phyloP scores from a whole-genome alignment of 2,113 vertebrate species.

The Tachuris rubrigastra region DNA sequence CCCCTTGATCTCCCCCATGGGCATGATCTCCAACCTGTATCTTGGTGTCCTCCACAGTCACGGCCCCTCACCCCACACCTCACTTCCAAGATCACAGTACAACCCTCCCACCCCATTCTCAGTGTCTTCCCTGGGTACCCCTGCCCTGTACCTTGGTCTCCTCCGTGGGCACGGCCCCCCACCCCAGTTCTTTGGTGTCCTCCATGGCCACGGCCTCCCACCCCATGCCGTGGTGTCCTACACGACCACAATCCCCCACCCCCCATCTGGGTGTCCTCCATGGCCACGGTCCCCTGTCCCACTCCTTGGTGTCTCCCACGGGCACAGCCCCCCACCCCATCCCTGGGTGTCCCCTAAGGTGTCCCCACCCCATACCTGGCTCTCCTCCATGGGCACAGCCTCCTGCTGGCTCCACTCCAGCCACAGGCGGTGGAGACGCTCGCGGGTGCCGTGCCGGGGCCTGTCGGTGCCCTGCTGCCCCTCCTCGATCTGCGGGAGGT shows the following conservation, averaged over 20 bases:
- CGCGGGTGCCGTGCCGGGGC: conserved; percentile 24
- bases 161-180: background rate
- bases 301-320: too few species aligned
- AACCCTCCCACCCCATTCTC: background rate
- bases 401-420: conserved; percentile 72
- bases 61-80: background rate
- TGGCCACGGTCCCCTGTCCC: background rate
- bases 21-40: too few species aligned
- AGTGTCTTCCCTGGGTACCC: background rate
- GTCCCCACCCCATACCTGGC: fast-evolving
- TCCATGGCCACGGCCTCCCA: too few species aligned
- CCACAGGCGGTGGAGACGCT: conserved; percentile 79
- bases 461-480: conserved; percentile 54
- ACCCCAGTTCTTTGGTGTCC: background rate
- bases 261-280: background rate
- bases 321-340: background rate
- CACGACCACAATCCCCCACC: background rate
- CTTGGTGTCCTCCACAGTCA: too few species aligned
- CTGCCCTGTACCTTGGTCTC: background rate
- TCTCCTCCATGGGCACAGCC: background rate
- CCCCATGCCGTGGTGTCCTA: too few species aligned
- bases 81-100: background rate
- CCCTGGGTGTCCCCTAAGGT: background rate
- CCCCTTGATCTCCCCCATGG: too few species aligned
- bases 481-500: background rate